Evolutionary conservation across 1,140 invertebrate genomes (phyloP), one percentile per base, ranked within the genome.

Genomic region (Copidosoma floridanum): DNA sequence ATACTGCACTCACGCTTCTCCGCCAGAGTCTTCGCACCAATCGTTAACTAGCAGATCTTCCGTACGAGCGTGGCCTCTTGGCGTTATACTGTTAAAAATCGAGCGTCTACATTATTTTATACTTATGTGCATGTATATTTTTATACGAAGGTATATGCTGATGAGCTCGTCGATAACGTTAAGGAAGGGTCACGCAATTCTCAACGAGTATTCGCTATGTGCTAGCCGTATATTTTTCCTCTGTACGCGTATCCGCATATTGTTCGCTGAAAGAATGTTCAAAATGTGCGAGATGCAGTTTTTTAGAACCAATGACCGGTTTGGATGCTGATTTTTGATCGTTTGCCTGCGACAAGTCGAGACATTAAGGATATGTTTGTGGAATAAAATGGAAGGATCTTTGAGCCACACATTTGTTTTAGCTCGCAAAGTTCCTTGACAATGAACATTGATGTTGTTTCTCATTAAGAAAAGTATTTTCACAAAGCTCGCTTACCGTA

Each of bases 171-270:
- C 32, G 44, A 46, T 4, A 2, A 12, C 29, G 38, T 40, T 24
- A 21, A 1, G 3, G 32, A 8, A n/a, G 12, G 18, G n/a, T 26
- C 26, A 7, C 23, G 12, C 18, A n/a, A n/a, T 26, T 58, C 12
- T 14, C 47, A 23, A 52, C 37, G 50, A 60, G 41, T 60, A 60
- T 52, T 60, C 50, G 38, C 26, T 23, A 53, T 60, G 40, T 53
- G 47, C 37, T 53, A 53, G 53, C 47, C 27, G 29, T 53, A 53
- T 60, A 23, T 18, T 20, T 40, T 53, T 53, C 26, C 18, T 21
- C 20, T 37, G 12, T 53, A 29, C 26, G 32, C 20, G 7, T 43
- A 29, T 29, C 11, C 44, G 32, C 32, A 55, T 29, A 32, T 21
- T 2, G 3, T 18, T 26, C 24, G 5, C 4, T 18, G 3, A 6